Evolutionary conservation across 1,140 invertebrate genomes (phyloP).

Genomic region (Hypsibius dujardini): DNA sequence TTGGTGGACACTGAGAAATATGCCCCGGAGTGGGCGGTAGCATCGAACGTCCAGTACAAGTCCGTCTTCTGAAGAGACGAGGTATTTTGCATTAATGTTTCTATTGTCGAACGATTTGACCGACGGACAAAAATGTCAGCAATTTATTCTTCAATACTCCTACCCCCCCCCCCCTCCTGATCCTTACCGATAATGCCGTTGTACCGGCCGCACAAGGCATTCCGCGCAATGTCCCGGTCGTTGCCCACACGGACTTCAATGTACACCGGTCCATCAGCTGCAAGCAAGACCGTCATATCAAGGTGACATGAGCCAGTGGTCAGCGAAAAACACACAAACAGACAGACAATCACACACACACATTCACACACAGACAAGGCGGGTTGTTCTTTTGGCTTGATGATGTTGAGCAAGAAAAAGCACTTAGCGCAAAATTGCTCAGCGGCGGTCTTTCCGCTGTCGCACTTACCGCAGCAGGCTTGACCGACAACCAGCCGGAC

Average conservation of each 20-base stretch:
- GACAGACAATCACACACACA: too few relatives aligned
- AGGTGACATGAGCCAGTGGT: not conserved
- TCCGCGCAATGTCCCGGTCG: conserved; percentile 71
- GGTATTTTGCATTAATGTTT: too few relatives aligned
- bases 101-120: not conserved
- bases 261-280: conserved; percentile 47
- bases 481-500: conserved; percentile 78
- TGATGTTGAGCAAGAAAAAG: not conserved
- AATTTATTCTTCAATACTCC: too few relatives aligned
- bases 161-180: conserved; percentile 8
- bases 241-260: conserved; percentile 78
- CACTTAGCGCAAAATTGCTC: conserved; percentile 8
- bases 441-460: not conserved
- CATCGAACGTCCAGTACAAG: conserved; percentile 41
- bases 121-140: not conserved
- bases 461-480: conserved; percentile 53
- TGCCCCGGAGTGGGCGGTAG: conserved; percentile 81
- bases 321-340: conserved; percentile 3
- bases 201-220: conserved; percentile 78
- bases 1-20: conserved; percentile 75
- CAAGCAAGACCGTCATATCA: conserved; percentile 8
- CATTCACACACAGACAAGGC: not conserved
- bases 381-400: too few relatives aligned
- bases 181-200: conserved; percentile 28
- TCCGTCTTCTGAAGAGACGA: not conserved